Base-by-base conservation (phyloP, 2,113 vertebrate genomes). In the Oophaga pumilio region DNA sequence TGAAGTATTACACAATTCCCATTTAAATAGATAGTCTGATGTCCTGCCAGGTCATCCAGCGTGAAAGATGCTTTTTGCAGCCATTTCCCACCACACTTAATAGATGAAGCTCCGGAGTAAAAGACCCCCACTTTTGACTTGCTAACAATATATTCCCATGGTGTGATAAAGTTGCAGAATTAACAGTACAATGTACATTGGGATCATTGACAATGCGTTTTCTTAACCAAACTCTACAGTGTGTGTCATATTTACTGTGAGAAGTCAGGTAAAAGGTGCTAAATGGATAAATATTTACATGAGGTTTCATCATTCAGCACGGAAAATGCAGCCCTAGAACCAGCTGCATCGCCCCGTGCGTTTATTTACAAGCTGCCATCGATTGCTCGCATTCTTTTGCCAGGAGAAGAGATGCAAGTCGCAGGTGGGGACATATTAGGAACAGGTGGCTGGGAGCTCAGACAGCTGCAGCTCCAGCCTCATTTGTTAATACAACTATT, bases 381-480 rank as follows among this genome's bases (percentile, higher is more conserved):
- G 50, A 33, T 57, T 62, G 22, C 71, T 76, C 20, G 50, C 8
- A 26, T 85, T 85, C 26, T 76, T 18, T 8, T 20, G 79, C 76
- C 52, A 53, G 64, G 57, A 43, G 9, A 53, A 26, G 60, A 33
- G 77, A 80, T 59, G 33, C 7, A 33, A 86, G 52, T 80, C 76
- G 26, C 85, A 86, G 85, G 85, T 86, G 76, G 76, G 85, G 62
- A 62, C 60, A 79, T 18, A 79, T 80, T 79, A 79, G 76, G 64
- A 86, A 71, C 85, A 86, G 85, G 85, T 86, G 85, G 76, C 49
- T 22, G 49, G 28, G 17, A 57, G 62, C 6, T 3, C n/a, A 69
- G 60, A 79, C 76, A 79, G 85, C 85, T 86, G 85, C 76, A 69
- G 18, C n/a, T 22, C 14, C 17, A 71, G 28, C 49, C 76, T 69